Evolutionary conservation across 1,140 invertebrate species (phyloP).

Genomic region (Papilio machaon): DNA sequence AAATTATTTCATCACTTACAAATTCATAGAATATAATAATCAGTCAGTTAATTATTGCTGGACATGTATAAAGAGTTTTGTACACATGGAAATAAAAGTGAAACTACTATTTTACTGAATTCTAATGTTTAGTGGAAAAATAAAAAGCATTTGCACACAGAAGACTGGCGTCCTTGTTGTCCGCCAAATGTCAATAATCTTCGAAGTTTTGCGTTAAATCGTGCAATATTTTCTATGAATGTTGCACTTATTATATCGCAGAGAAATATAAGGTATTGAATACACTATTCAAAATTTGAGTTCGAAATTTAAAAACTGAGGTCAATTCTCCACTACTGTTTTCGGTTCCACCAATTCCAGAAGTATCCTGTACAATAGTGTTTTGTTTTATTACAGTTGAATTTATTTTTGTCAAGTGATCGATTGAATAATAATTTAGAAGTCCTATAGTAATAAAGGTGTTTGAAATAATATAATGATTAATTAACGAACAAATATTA

Average conservation of each 20-base stretch:
- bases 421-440: neutral
- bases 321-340: too few relatives aligned
- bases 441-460: too few relatives aligned
- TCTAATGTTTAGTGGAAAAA: slow-evolving; percentile 6
- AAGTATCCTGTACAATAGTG: neutral
- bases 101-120: neutral
- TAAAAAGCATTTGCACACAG: neutral
- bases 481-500: neutral
- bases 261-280: too few relatives aligned
- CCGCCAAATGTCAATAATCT: neutral
- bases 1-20: neutral
- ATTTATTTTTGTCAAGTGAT: neutral
- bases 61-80: slow-evolving; percentile 17
- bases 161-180: neutral
- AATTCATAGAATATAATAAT: neutral
- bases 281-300: too few relatives aligned
- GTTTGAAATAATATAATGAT: neutral
- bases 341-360: too few relatives aligned
- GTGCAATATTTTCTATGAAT: neutral
- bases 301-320: too few relatives aligned
- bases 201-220: neutral
- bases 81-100: slow-evolving; percentile 31
- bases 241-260: too few relatives aligned
- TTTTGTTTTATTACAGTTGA: neutral
- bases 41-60: slow-evolving; percentile 16